These are phyloP conservation scores for Austrolebias charrua DNA, from an alignment of 2,797 vertebrate species.

Conservation along the genomic window DNA sequence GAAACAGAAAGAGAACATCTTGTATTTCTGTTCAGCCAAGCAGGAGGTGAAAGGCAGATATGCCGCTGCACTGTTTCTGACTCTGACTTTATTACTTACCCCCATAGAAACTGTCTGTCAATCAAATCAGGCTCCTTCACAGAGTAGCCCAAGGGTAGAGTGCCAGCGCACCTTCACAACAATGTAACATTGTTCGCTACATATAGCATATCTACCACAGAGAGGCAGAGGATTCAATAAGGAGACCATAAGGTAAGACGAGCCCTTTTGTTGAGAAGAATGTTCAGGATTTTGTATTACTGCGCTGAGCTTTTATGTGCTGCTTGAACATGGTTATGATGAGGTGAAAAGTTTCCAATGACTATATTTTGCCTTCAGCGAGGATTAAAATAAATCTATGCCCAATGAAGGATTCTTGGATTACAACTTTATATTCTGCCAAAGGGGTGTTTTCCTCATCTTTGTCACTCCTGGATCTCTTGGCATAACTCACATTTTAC, in stretches of 20 bases:
- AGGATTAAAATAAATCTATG: constrained; percentile 75
- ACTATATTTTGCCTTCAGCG: constrained; percentile 73
- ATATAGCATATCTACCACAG: constrained; percentile 68
- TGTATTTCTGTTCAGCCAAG: constrained; percentile 48
- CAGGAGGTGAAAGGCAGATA: constrained; percentile 60
- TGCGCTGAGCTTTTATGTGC: constrained; percentile 70
- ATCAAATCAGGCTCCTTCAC: constrained; percentile 68
- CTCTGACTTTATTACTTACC: constrained; percentile 69
- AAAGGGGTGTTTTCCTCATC: constrained; percentile 62
- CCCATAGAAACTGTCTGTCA: constrained; percentile 74
- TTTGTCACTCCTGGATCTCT: constrained; percentile 61
- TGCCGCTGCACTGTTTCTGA: constrained; percentile 56
- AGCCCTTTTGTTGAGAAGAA: constrained; percentile 66
- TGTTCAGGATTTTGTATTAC: constrained; percentile 66
- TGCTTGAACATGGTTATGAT: constrained; percentile 69
- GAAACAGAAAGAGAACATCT: constrained; percentile 42
- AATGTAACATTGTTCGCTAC: constrained; percentile 76
- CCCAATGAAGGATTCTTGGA: constrained; percentile 72
- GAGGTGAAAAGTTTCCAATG: constrained; percentile 82
- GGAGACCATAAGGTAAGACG: constrained; percentile 66
- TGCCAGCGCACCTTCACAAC: constrained; percentile 63
- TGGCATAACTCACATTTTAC: constrained; percentile 56
- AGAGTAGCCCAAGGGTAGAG: constrained; percentile 71
- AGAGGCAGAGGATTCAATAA: constrained; percentile 67
- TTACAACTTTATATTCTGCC: constrained; percentile 75